Evolutionary conservation across 2,797 vertebrate genomes (phyloP), one percentile per base, ranked within the genome.

Genomic region (Dallia pectoralis): DNA sequence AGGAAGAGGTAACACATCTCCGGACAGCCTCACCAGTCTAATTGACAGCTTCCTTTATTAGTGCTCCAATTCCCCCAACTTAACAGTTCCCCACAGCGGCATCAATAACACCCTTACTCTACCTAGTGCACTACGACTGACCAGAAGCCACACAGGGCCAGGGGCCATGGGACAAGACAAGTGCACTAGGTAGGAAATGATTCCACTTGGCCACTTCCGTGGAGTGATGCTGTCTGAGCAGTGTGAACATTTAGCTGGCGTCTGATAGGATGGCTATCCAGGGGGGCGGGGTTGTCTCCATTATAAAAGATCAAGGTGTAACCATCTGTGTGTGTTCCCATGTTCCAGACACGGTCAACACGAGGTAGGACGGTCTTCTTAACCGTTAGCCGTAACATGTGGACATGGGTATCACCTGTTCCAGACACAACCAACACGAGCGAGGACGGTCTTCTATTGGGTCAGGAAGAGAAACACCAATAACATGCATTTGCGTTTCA

Each of bases 41-140:
- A 79, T 67, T 77, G 63, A 68, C 66, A 64, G 70, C 44, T 73
- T 77, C 75, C 64, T 71, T 79, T 51, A 77, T 70, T 75, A 70
- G 25, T 3, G 4, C 9, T 25, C 25, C 48, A 36, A 8, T 18
- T 40, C 49, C 44, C 49, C 70, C 16, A 61, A 48, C 59, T 49
- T 49, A 53, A 64, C 67, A 63, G 33, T 48, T 22, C 27, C 25
- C 22, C 27, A 4, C 59, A 14, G 14, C 4, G 4, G 1, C 49
- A 53, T 53, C 19, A 53, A 53, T 16, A 16, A 16, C 19, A 18
- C 49, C 49, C 49, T 53, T 7, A 3, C 9, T 16, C 49, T n/a
- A 16, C 16, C 4, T 27, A 3, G 62, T 56, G 49, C 32, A 36
- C 33, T 36, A 3, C 33, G 3, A 36, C 33, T 36, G 33, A 36